Percentiles rank a stretch among this genome's conserved stretches.
Conservation (phyloP, 2,888 invertebrate species). For the Endomychus coccineus region DNA sequence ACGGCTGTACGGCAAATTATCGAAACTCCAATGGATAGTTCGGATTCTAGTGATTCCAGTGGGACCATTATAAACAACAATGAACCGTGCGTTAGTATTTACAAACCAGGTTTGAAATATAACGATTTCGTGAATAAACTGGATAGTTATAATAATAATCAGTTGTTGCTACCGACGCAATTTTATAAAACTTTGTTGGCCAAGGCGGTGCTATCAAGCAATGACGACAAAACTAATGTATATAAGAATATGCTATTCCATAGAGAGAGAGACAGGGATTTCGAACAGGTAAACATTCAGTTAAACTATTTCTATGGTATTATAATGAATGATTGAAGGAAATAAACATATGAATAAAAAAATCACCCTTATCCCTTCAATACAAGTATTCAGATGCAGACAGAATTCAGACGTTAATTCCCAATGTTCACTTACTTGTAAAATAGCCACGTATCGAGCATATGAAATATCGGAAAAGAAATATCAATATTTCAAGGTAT, state of each 20-base stretch:
- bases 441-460: too few relatives aligned
- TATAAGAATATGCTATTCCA: slow-evolving; percentile 43
- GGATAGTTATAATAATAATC: slow-evolving; percentile 43
- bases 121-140: slow-evolving; percentile 42
- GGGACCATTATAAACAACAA: slow-evolving; percentile 29
- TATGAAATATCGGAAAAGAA: too few relatives aligned
- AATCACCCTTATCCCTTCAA: too few relatives aligned
- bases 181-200: slow-evolving; percentile 73
- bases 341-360: slow-evolving; percentile 1
- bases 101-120: slow-evolving; percentile 37
- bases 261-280: slow-evolving; percentile 42
- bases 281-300: slow-evolving; percentile 41
- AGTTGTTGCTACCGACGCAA: slow-evolving; percentile 60
- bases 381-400: too few relatives aligned
- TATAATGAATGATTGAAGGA: not conserved
- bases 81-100: slow-evolving; percentile 31
- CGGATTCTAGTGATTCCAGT: slow-evolving; percentile 41
- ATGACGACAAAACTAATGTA: slow-evolving; percentile 41
- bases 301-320: too few relatives aligned
- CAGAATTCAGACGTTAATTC: too few relatives aligned
- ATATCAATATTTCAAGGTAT: too few relatives aligned
- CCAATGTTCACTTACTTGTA: too few relatives aligned
- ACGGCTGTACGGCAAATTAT: slow-evolving; percentile 36
- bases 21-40: slow-evolving; percentile 36
- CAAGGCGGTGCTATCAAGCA: slow-evolving; percentile 56